A percentile compares a stretch with the other conserved stretches of the same genome.
Conservation (phyloP, 1,140 invertebrate genomes). For the Lepidurus apus region DNA sequence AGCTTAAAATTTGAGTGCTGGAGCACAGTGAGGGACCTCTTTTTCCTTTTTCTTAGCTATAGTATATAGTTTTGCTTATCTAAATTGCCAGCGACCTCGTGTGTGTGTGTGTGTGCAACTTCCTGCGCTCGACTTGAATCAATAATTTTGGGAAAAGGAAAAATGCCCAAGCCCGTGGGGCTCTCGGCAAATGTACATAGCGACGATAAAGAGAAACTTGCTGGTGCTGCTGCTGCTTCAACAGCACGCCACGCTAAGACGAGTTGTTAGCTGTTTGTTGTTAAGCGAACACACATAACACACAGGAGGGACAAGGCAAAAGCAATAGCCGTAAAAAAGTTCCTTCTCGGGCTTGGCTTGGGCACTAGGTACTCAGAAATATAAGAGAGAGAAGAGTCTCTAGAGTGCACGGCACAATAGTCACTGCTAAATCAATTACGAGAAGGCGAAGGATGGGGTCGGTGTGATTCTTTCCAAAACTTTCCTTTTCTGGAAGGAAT, state of each 20-base stretch:
- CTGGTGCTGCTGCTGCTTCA: not conserved
- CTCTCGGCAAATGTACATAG: not conserved
- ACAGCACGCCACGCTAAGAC: not conserved
- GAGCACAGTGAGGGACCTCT: not conserved
- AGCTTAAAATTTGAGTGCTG: not conserved
- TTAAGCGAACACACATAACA: conserved; percentile 12
- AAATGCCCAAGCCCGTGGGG: not conserved
- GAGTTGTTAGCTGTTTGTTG: conserved; percentile 3
- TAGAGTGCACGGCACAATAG: not conserved
- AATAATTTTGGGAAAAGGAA: conserved; percentile 13
- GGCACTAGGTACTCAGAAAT: not conserved
- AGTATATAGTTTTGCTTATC: conserved; percentile 6
- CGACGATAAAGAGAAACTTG: not conserved
- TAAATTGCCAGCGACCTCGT: not conserved
- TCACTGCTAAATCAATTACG: conserved; percentile 17
- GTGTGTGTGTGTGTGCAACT: not conserved
- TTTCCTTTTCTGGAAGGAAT: too few relatives aligned
- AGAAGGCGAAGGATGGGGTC: not conserved
- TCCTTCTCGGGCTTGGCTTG: not conserved
- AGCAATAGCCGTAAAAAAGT: not conserved
- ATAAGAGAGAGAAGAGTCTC: not conserved
- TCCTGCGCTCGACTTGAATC: conserved; percentile 9
- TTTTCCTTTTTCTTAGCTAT: not conserved
- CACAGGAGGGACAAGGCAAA: not conserved
- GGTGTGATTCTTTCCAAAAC: not conserved